A percentile compares a stretch with the other conserved stretches of the same genome.
Evolutionary conservation across 2,888 invertebrate genomes (phyloP).

Genomic region (Thera obeliscata): DNA sequence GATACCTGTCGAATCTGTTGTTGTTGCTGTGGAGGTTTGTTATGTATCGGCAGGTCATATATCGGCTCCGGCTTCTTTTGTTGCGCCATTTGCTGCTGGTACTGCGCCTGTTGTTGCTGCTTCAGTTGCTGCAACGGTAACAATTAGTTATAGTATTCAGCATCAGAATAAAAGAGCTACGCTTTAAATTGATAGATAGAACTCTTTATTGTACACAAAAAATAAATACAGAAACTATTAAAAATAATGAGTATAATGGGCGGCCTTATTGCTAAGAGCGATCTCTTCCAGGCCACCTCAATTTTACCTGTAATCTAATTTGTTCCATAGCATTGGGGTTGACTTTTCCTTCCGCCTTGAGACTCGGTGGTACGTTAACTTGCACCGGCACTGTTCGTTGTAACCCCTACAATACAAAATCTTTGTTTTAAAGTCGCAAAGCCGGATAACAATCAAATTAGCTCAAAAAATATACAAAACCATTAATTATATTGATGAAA

Average conservation of each 20-base stretch:
- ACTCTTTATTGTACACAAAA: background rate
- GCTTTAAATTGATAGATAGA: too few species aligned
- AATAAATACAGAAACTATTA: too few species aligned
- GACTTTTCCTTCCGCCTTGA: slow-evolving; percentile 70
- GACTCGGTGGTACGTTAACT: slow-evolving; percentile 50
- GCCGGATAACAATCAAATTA: too few species aligned
- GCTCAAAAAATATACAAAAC: too few species aligned
- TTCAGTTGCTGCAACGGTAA: slow-evolving; percentile 52
- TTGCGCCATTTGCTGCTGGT: slow-evolving; percentile 51
- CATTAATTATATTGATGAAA: too few species aligned
- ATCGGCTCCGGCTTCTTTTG: slow-evolving; percentile 76
- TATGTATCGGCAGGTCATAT: slow-evolving; percentile 77
- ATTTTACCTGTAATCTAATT: slow-evolving; percentile 66
- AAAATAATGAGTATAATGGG: too few species aligned
- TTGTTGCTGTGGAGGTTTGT: slow-evolving; percentile 71
- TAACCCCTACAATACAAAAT: slow-evolving; percentile 49
- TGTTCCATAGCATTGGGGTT: slow-evolving; percentile 75
- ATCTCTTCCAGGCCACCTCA: background rate
- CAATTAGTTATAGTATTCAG: background rate
- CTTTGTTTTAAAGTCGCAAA: too few species aligned
- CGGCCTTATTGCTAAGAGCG: too few species aligned
- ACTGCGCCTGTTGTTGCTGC: slow-evolving; percentile 50
- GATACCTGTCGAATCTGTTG: slow-evolving; percentile 53
- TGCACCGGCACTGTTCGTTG: slow-evolving; percentile 60
- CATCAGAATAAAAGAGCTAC: background rate